These are phyloP conservation scores for Hypena proboscidalis DNA, from an alignment of 2,888 invertebrate species.

Conservation along the genomic window DNA sequence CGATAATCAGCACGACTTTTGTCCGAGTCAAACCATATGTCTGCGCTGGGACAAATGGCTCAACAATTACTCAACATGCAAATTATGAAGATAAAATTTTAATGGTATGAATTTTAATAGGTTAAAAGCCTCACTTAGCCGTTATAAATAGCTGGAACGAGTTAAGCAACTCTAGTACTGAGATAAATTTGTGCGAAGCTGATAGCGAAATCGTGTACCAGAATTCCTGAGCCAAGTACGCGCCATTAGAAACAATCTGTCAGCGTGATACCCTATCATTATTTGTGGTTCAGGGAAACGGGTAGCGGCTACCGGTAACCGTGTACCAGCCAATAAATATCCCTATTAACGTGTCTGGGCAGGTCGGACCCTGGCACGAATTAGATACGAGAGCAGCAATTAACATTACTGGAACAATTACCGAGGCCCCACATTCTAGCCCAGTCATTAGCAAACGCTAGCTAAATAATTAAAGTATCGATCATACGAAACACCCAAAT, in stretches of 20 bases:
- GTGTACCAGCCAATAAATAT: slow-evolving; percentile 55
- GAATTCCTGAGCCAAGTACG: slow-evolving; percentile 31
- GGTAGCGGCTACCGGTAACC: slow-evolving; percentile 51
- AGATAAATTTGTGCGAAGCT: slow-evolving; percentile 32
- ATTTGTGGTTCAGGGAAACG: slow-evolving; percentile 44
- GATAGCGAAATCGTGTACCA: slow-evolving; percentile 24
- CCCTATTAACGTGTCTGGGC: slow-evolving; percentile 54
- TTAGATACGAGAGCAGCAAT: slow-evolving; percentile 62
- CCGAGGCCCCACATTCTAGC: slow-evolving; percentile 57
- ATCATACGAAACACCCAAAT: slow-evolving; percentile 31
- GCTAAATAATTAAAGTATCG: slow-evolving; percentile 63
- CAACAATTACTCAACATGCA: slow-evolving; percentile 33
- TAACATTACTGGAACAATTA: slow-evolving; percentile 76
- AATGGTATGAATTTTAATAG: slow-evolving; percentile 41
- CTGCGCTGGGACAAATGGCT: slow-evolving; percentile 23
- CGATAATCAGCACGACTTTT: slow-evolving; percentile 8
- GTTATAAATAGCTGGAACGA: slow-evolving; percentile 32
- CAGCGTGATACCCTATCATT: slow-evolving; percentile 54
- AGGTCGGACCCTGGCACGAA: slow-evolving; percentile 51
- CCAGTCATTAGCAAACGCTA: slow-evolving; percentile 61
- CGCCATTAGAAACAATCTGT: slow-evolving; percentile 46
- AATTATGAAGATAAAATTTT: slow-evolving; percentile 38
- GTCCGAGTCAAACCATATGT: slow-evolving; percentile 2
- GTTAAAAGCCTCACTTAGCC: slow-evolving; percentile 31
- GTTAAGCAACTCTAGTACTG: slow-evolving; percentile 21